Conservation (phyloP, 1,140 invertebrate species). For the Holotrichia oblita region DNA sequence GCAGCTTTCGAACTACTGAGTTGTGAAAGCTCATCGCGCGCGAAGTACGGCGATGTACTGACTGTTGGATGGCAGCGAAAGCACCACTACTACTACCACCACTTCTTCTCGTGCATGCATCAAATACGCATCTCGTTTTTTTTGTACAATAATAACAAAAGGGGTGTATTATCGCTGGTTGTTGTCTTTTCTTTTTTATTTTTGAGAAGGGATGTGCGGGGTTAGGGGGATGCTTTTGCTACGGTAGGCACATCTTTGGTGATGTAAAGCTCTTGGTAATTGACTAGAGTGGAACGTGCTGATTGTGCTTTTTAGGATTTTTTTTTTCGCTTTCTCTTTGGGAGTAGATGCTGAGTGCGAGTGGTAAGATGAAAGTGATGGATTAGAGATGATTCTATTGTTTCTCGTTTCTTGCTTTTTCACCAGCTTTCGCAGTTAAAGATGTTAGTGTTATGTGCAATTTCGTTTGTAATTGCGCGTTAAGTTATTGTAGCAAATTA, state of each 20-base stretch:
- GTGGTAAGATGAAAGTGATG: not conserved
- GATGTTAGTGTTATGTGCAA: not conserved
- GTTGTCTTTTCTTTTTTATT: too few relatives aligned
- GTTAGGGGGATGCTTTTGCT: too few relatives aligned
- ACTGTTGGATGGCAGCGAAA: not conserved
- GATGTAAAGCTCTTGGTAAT: too few relatives aligned
- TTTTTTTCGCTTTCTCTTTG: not conserved
- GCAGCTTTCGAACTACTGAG: slow-evolving; percentile 15
- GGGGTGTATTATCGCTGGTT: too few relatives aligned
- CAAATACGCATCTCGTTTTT: too few relatives aligned
- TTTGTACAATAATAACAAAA: too few relatives aligned
- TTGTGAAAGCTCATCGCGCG: not conserved
- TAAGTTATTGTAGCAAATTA: too few relatives aligned
- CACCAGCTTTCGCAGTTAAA: not conserved
- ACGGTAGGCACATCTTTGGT: too few relatives aligned
- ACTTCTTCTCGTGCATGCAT: too few relatives aligned
- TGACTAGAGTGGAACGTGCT: not conserved
- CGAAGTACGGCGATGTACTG: not conserved
- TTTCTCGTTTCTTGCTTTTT: not conserved
- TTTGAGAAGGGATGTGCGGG: too few relatives aligned
- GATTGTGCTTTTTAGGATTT: not conserved
- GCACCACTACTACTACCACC: too few relatives aligned
- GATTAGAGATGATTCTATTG: not conserved
- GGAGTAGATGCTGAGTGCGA: not conserved
- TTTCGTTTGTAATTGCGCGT: not conserved